Base-by-base conservation (phyloP, 2,113 vertebrate genomes). In the Xiphophorus couchianus region DNA sequence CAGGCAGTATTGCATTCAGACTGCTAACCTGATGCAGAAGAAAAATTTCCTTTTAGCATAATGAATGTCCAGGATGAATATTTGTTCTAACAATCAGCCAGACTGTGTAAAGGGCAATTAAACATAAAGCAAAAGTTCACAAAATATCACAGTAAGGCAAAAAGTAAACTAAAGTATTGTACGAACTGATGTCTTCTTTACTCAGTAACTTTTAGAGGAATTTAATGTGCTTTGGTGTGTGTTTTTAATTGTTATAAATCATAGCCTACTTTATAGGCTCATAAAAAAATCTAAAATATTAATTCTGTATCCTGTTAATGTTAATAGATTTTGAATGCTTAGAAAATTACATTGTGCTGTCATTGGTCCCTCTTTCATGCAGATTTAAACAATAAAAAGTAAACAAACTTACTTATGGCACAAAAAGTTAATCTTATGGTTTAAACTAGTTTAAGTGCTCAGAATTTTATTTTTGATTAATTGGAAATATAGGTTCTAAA, bases 111-210 rank as follows among this genome's bases (percentile, higher is more conserved):
- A 8, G 30, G 19, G 1, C 51, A 39, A 79, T 66, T 63, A 60
- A 69, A 81, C 70, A 62, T 17, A 58, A 17, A 11, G 6, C 13
- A n/a, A 7, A 19, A 19, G 19, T 19, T 27, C 6, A 29, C 14
- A 60, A 60, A 60, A 25, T 58, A 11, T 25, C 51, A n/a, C 19
- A 58, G 8, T n/a, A 58, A 58, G 51, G 51, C 51, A 58, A 6
- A 44, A 44, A 44, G 42, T 17, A 17, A 44, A 44, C 13, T 48
- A 7, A 48, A 48, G 14, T 48, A 58, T 58, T n/a, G 7, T 58
- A 58, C 51, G n/a, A 44, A 7, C 35, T 54, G 79, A 76, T 77
- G 80, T 37, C 66, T 86, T 44, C 48, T 63, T 66, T 30, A 61
- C 25, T 9, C 12, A 35, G 22, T 15, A 66, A 37, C 39, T 63